Conservation (phyloP, 2,797 vertebrate species). For the Rhynchotus rufescens region DNA sequence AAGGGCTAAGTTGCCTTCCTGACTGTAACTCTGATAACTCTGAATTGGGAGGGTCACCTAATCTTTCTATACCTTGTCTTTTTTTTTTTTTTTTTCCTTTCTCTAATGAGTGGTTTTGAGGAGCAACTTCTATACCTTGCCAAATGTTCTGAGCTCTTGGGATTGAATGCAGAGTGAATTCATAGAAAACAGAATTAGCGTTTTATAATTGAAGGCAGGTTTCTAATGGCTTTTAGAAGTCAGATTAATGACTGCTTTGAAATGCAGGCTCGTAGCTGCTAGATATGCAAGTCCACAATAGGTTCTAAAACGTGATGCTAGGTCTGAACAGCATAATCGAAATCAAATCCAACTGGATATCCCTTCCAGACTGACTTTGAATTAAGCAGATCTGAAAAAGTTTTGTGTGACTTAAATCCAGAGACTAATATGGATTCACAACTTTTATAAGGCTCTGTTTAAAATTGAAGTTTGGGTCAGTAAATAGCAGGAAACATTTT, state of each 20-base stretch:
- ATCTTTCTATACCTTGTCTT: not conserved
- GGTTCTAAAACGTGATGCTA: not conserved
- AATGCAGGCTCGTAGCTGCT: not conserved
- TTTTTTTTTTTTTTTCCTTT: not conserved
- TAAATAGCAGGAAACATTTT: not conserved
- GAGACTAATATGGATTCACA: not conserved
- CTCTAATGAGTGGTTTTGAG: not conserved
- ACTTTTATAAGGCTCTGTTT: not conserved
- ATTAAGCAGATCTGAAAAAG: not conserved
- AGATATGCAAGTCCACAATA: not conserved
- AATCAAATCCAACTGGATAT: not conserved
- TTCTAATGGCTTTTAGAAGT: not conserved
- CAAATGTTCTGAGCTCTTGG: not conserved
- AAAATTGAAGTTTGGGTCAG: not conserved
- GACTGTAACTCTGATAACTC: not conserved
- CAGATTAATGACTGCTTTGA: not conserved
- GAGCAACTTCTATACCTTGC: not conserved
- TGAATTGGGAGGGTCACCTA: not conserved
- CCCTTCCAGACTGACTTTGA: not conserved
- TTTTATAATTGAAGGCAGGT: not conserved
- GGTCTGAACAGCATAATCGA: not conserved
- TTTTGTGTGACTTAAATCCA: not conserved
- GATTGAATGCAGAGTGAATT: not conserved
- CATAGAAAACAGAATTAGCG: not conserved
- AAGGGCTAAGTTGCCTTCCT: not conserved